These are phyloP conservation scores for Hoplostethus mediterraneus DNA, from an alignment of 2,797 vertebrate genomes.

Conservation along the genomic window DNA sequence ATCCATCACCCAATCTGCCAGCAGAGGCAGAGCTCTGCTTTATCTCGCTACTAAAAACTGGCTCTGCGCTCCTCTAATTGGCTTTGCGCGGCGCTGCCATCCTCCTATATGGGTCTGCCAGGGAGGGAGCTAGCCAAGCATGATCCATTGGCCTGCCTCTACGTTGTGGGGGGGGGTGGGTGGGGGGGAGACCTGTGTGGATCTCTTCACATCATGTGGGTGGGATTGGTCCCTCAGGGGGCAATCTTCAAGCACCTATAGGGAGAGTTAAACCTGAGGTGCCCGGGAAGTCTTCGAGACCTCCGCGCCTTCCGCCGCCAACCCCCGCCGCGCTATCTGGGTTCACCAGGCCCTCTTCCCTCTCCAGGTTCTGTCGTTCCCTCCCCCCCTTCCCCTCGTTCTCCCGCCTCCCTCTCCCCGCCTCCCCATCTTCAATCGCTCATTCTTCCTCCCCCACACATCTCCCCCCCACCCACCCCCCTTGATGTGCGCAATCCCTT, in stretches of 20 bases:
- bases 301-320: constrained; percentile 28
- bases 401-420: constrained; percentile 49
- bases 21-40: constrained; percentile 68
- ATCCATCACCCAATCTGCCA: constrained; percentile 76
- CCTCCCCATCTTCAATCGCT: constrained; percentile 70
- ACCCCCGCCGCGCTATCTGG: constrained; percentile 57
- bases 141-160: constrained; percentile 54
- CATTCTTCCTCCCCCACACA: constrained; percentile 68
- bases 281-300: constrained; percentile 56
- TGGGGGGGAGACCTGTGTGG: constrained; percentile 49
- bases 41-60: constrained; percentile 67
- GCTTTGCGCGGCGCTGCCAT: constrained; percentile 62
- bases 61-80: constrained; percentile 76
- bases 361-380: not conserved
- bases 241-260: constrained; percentile 42
- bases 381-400: constrained; percentile 38
- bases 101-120: constrained; percentile 60
- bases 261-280: constrained; percentile 65
- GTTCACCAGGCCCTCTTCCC: constrained; percentile 63
- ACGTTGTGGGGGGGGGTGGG: too few relatives aligned
- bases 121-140: constrained; percentile 58
- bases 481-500: constrained; percentile 79
- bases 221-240: constrained; percentile 60
- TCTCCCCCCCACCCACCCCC: constrained; percentile 53
- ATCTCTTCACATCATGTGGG: constrained; percentile 41